A percentile compares a stretch with the other conserved stretches of the same genome.
Evolutionary conservation across 2,888 invertebrate genomes (phyloP).

Genomic region (Autographa gamma): DNA sequence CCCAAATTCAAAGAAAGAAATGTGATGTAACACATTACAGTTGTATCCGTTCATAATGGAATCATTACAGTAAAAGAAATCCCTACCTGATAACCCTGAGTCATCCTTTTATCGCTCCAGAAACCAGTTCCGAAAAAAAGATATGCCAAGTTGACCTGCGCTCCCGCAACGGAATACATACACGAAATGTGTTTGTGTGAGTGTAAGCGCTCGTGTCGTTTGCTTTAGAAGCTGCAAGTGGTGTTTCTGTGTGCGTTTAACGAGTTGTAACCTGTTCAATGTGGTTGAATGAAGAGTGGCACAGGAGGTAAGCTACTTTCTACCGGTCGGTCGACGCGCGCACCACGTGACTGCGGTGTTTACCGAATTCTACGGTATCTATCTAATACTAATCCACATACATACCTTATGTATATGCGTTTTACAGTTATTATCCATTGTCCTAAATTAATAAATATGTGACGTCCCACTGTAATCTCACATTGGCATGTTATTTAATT

Average conservation of each 20-base stretch:
- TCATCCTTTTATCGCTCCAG: constrained; percentile 82
- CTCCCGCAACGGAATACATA: constrained; percentile 70
- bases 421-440: constrained; percentile 9
- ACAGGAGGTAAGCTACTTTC: constrained; percentile 87
- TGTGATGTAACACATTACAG: constrained; percentile 21
- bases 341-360: constrained; percentile 74
- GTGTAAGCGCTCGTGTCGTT: constrained; percentile 60
- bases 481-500: constrained; percentile 50
- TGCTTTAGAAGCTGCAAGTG: constrained; percentile 58
- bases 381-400: constrained; percentile 38
- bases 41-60: constrained; percentile 16
- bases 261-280: constrained; percentile 84
- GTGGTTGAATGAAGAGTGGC: constrained; percentile 86
- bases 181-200: constrained; percentile 60
- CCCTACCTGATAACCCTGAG: constrained; percentile 69
- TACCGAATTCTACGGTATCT: constrained; percentile 66
- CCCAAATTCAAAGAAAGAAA: constrained; percentile 5
- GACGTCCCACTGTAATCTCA: constrained; percentile 30
- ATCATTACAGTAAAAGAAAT: constrained; percentile 35
- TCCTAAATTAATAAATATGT: constrained; percentile 23
- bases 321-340: constrained; percentile 74
- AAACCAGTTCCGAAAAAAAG: constrained; percentile 82
- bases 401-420: constrained; percentile 14
- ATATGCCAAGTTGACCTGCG: constrained; percentile 82
- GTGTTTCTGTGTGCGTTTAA: constrained; percentile 73